Evolutionary conservation across 2,113 vertebrate genomes (phyloP).

Genomic region (Actinemys pallida): DNA sequence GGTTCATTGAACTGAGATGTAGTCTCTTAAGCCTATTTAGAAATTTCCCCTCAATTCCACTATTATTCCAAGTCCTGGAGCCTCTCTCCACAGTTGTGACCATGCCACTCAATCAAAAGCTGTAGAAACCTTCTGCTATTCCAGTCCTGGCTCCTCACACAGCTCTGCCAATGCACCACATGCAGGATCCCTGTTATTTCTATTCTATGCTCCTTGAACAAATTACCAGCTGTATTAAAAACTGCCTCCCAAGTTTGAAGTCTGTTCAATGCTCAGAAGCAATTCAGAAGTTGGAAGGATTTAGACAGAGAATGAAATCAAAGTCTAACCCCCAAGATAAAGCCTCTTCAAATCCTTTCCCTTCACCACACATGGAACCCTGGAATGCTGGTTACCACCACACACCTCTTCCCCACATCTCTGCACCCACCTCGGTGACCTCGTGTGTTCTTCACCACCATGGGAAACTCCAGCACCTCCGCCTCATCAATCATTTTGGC

Average conservation of each 20-base stretch:
- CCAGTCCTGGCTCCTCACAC: not conserved
- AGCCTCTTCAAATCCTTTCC: not conserved
- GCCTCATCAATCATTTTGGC: conserved; percentile 90
- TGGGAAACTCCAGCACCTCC: conserved; percentile 86
- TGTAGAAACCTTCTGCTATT: not conserved
- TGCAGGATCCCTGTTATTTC: not conserved
- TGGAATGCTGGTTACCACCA: not conserved
- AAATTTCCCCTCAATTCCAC: not conserved
- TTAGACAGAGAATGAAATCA: not conserved
- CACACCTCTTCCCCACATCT: not conserved
- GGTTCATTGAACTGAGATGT: not conserved
- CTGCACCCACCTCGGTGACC: conserved; percentile 84
- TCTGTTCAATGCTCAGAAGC: not conserved
- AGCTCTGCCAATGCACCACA: not conserved
- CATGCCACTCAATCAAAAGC: not conserved
- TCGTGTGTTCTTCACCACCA: conserved; percentile 88
- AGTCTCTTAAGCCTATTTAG: not conserved
- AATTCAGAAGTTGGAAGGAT: not conserved
- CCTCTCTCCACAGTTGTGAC: not conserved
- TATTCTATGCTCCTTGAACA: not conserved
- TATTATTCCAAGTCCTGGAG: not conserved
- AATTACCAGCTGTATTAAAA: not conserved
- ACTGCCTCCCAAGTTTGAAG: not conserved
- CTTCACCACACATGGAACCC: not conserved
- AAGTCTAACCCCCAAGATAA: not conserved